These are phyloP conservation scores for Argyresthia albistria DNA, from an alignment of 2,888 invertebrate species.

Conservation along the genomic window DNA sequence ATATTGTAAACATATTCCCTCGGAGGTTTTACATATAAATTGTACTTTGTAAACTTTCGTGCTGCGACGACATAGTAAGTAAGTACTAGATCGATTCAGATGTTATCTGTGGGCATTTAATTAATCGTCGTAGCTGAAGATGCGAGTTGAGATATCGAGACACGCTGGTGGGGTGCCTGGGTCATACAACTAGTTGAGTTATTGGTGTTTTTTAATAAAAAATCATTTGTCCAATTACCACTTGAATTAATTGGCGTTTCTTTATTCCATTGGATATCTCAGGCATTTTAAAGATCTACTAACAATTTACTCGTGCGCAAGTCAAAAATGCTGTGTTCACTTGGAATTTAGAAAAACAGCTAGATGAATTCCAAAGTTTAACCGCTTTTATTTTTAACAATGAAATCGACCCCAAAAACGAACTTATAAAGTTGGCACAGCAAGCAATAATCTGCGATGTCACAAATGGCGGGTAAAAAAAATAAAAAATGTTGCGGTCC, in stretches of 20 bases:
- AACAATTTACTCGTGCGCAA: no score
- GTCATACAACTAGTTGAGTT: not conserved
- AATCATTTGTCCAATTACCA: not conserved
- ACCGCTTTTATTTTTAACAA: no score
- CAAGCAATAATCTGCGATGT: no score
- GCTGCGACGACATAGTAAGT: not conserved
- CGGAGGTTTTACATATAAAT: not conserved
- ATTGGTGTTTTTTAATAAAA: conserved; percentile 5
- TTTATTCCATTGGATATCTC: no score
- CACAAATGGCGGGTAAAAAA: not conserved
- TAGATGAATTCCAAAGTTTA: no score
- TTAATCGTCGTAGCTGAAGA: conserved; percentile 15
- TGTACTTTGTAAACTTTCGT: not conserved
- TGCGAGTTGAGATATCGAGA: conserved; percentile 7
- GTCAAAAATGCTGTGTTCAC: no score
- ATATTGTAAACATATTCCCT: no score
- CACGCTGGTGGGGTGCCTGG: not conserved
- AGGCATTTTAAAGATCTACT: no score
- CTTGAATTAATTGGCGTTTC: no score
- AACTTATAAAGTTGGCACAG: no score
- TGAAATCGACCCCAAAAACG: no score
- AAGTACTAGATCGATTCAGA: conserved; percentile 8
- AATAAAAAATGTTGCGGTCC: conserved; percentile 15
- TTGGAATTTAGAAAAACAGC: no score
- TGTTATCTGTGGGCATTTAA: conserved; percentile 14